Conservation (phyloP, 2,888 invertebrate species). For the Caenorhabditis macrosperma region DNA sequence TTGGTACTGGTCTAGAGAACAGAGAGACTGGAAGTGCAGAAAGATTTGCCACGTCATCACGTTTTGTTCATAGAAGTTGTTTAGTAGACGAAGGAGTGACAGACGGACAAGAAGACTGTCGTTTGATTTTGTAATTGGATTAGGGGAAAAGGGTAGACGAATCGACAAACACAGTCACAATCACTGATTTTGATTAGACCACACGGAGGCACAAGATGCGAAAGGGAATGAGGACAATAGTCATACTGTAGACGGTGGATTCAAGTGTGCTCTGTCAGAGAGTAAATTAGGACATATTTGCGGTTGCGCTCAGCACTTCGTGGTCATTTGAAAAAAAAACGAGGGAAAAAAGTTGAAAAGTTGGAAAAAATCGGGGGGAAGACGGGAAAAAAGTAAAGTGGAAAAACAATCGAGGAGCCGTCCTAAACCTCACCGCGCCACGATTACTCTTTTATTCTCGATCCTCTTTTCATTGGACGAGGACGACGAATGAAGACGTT, state of each 20-base stretch:
- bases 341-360: neutral
- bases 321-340: neutral
- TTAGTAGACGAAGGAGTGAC: neutral
- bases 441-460: neutral
- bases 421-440: neutral
- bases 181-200: neutral
- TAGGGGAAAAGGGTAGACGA: neutral
- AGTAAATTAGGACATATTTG: too few relatives aligned
- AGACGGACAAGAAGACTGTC: too few relatives aligned
- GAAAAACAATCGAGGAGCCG: too few relatives aligned
- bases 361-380: neutral
- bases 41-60: neutral
- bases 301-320: too few relatives aligned
- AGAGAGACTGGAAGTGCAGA: neutral
- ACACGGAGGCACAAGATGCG: too few relatives aligned
- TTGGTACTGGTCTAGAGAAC: neutral
- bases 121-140: neutral
- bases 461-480: neutral
- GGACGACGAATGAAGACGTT: neutral
- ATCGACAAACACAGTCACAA: too few relatives aligned
- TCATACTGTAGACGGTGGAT: too few relatives aligned
- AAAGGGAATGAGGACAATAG: too few relatives aligned
- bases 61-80: neutral
- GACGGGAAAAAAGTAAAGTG: neutral
- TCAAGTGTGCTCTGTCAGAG: too few relatives aligned